These are phyloP conservation scores for Falco punctatus DNA, from an alignment of 2,113 vertebrate genomes.

Conservation along the genomic window DNA sequence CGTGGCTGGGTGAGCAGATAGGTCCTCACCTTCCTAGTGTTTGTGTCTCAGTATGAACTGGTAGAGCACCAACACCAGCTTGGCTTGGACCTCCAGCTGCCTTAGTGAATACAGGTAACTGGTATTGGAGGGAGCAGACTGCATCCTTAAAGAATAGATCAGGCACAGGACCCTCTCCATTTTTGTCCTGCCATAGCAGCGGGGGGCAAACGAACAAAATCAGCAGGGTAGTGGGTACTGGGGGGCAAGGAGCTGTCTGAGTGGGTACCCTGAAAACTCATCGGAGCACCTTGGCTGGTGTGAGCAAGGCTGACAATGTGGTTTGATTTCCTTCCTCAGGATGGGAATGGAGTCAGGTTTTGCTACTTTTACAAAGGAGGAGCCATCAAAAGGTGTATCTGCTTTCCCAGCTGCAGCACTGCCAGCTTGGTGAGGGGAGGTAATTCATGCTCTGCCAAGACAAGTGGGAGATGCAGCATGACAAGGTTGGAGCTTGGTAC, in stretches of 20 bases:
- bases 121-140: neutral
- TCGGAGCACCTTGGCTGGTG: neutral
- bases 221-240: neutral
- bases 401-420: neutral
- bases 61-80: neutral
- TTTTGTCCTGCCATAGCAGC: neutral
- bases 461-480: neutral
- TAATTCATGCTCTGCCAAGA: neutral
- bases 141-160: neutral
- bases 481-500: neutral
- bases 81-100: neutral
- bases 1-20: neutral
- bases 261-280: neutral
- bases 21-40: neutral
- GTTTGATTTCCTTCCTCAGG: neutral
- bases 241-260: neutral
- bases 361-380: neutral
- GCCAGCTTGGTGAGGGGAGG: neutral
- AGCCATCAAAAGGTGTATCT: neutral
- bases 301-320: neutral
- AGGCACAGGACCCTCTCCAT: neutral
- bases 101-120: rapidly evolving
- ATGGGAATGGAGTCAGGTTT: neutral
- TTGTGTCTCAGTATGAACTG: neutral
- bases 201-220: neutral